Evolutionary conservation across 2,888 invertebrate species (phyloP), one percentile per base, ranked within the genome.

Genomic region (Brachyopa scutellaris): DNA sequence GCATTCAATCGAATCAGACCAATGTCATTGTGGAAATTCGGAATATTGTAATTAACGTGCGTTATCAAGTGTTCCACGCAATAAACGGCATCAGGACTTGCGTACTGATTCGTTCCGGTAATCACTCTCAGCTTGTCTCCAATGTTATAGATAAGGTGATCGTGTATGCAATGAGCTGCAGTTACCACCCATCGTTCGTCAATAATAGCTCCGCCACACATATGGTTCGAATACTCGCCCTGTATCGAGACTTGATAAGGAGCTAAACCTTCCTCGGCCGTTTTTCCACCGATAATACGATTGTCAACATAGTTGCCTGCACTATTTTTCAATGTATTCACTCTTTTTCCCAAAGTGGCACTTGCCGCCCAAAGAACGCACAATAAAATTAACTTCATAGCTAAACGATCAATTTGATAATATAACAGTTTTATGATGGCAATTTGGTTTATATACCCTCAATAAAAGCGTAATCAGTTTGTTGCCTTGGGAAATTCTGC

Each of bases 1-100:
- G 91, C 87, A 4, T 92, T 90, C 21, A 95, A 91, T 86, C 93
- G 92, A n/a, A 95, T 86, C 6, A 95, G 87, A 0, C 94, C 95
- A 53, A 95, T 94, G 85, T 95, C 95, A 86, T 95, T 93, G 38
- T 89, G 86, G 57, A 87, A 89, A 13, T 85, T 67, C 0, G 89
- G 88, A 1, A 85, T 84, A 29, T 87, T 87, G 74, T 87, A 89
- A 33, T 86, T 86, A 64, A 87, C 86, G 49, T 89, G 89, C 79
- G 85, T 85, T 4, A 87, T 76, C 7, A 89, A 87, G 7, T 84
- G 84, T 72, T 89, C 88, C 38, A 86, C 84, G 47, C 84, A 87
- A 55, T 89, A 86, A 8, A 86, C 86, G 0, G 85, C 88, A n/a
- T 84, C 88, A 0, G 88, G 87, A 8, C 85, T 80, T 0, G 82